Percentiles rank a stretch among this genome's conserved stretches.
Conservation (phyloP, 1,140 invertebrate genomes). For the Heliconius nattereri region DNA sequence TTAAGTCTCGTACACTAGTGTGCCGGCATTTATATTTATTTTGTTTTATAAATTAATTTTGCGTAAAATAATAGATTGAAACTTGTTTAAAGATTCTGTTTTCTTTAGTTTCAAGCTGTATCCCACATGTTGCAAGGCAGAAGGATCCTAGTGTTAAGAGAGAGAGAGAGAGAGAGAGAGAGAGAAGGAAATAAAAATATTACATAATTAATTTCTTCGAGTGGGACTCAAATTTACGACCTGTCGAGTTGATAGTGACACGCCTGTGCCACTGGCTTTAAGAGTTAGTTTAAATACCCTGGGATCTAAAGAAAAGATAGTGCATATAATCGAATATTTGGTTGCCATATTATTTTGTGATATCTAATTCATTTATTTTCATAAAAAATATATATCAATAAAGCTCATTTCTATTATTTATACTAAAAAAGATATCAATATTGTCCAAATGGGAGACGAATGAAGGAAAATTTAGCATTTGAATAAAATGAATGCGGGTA, state of each 20-base stretch:
- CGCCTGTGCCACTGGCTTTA: too few species aligned
- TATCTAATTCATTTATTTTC: too few species aligned
- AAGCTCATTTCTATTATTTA: neutral
- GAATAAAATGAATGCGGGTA: slow-evolving; percentile 9
- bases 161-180: too few species aligned
- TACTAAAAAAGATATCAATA: neutral
- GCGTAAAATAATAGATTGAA: too few species aligned
- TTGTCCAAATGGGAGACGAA: neutral
- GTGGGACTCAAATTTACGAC: neutral
- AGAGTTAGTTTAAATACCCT: too few species aligned
- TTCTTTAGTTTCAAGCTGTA: neutral
- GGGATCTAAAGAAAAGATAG: too few species aligned
- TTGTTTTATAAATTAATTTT: neutral
- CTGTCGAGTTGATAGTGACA: neutral
- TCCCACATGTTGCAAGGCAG: too few species aligned
- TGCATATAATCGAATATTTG: too few species aligned
- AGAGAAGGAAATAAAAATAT: neutral
- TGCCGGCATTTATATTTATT: neutral
- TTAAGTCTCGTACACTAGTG: neutral
- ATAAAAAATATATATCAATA: neutral
- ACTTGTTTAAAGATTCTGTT: neutral
- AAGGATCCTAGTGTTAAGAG: neutral
- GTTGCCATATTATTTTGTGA: too few species aligned
- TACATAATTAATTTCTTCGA: neutral
- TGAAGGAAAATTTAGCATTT: slow-evolving; percentile 11